These are phyloP conservation scores for Benthosema pterotum DNA, from an alignment of 2,797 vertebrate species.

Conservation along the genomic window DNA sequence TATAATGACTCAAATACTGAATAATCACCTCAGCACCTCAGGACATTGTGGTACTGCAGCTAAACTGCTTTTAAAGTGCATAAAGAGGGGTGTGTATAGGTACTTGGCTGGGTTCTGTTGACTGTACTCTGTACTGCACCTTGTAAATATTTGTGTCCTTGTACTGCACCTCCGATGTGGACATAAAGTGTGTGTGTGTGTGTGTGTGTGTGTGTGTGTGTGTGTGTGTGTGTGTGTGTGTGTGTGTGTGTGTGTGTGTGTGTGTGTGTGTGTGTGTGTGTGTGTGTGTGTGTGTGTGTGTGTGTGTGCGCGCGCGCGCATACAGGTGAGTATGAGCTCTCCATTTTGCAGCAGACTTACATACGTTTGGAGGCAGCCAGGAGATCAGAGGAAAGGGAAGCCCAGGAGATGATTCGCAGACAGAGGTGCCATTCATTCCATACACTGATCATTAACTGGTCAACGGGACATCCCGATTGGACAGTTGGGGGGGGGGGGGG, in stretches of 20 bases:
- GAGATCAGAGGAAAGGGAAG: constrained; percentile 23
- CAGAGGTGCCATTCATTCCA: constrained; percentile 26
- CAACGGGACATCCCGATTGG: too few relatives aligned
- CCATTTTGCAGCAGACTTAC: constrained; percentile 16
- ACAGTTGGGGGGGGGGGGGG: too few relatives aligned
- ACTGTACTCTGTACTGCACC: too few relatives aligned
- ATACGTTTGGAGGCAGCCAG: constrained; percentile 8
- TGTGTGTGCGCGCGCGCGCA: constrained; percentile 15
- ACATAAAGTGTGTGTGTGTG: neutral
- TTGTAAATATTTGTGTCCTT: too few relatives aligned
- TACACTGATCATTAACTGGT: too few relatives aligned
- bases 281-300: constrained; percentile 19
- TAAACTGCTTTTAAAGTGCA: too few relatives aligned
- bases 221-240: neutral
- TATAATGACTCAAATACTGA: too few relatives aligned
- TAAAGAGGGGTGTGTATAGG: too few relatives aligned
- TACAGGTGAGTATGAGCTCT: constrained; percentile 43
- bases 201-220: neutral
- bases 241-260: neutral
- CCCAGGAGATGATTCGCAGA: constrained; percentile 22
- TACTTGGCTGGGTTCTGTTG: too few relatives aligned
- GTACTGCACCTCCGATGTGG: too few relatives aligned
- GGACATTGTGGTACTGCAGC: too few relatives aligned
- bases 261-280: constrained; percentile 4
- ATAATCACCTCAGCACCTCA: too few relatives aligned